phyloP scores from a whole-genome alignment of 2,888 invertebrate species.

The Harmothoe impar region DNA sequence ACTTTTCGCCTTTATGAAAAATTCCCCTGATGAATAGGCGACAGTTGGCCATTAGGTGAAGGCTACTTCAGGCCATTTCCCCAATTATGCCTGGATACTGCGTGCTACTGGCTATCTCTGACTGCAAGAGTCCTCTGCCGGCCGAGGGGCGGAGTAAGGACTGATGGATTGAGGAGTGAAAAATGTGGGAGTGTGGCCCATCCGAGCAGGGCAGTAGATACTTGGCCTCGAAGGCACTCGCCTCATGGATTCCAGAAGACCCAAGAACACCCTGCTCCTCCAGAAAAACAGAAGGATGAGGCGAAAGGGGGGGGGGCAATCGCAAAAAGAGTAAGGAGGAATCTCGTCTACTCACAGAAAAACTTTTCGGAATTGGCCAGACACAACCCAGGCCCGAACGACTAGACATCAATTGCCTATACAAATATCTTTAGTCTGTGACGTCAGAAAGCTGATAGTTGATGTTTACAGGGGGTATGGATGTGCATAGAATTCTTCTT shows the following conservation, averaged over 20 bases:
- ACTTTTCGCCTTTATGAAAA: not conserved
- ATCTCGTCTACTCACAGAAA: not conserved
- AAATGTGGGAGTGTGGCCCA: slow-evolving; percentile 29
- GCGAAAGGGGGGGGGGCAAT: not conserved
- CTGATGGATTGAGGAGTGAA: slow-evolving; percentile 9
- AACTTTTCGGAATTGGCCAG: not conserved
- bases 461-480: not conserved
- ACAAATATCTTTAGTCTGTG: not conserved
- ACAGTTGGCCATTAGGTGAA: not conserved
- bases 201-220: not conserved
- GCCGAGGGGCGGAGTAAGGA: not conserved
- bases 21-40: not conserved
- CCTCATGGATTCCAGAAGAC: not conserved
- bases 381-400: not conserved
- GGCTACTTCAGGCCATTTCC: slow-evolving; percentile 1
- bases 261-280: not conserved
- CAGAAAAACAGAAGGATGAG: slow-evolving; percentile 19
- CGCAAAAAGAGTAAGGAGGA: no score
- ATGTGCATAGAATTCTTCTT: not conserved
- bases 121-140: slow-evolving; percentile 5
- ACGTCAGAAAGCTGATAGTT: slow-evolving; percentile 47
- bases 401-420: slow-evolving; percentile 33
- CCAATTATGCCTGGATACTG: slow-evolving; percentile 14
- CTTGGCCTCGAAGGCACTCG: not conserved
- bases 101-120: slow-evolving; percentile 7